These are phyloP conservation scores for Lonchura striata DNA, from an alignment of 2,113 vertebrate genomes.

Conservation along the genomic window DNA sequence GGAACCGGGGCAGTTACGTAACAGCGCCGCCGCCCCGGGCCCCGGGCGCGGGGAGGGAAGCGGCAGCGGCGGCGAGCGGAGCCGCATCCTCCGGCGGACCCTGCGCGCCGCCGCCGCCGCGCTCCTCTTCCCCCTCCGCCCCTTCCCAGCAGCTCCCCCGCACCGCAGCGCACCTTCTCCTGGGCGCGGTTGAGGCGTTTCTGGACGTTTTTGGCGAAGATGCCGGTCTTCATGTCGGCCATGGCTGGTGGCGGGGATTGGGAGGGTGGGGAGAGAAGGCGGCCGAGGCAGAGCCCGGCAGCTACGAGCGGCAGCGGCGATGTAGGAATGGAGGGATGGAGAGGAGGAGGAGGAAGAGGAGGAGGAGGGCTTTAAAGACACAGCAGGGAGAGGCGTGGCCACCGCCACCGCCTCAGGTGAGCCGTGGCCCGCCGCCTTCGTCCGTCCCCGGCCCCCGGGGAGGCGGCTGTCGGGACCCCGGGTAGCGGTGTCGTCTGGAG, in stretches of 20 bases:
- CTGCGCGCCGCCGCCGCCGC: background rate
- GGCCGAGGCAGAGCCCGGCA: background rate
- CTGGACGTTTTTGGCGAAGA: conserved; percentile 98
- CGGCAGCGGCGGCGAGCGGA: background rate
- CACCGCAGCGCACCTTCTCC: conserved; percentile 84
- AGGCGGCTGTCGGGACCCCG: fast-evolving
- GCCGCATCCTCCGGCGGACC: background rate
- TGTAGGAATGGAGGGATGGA: background rate
- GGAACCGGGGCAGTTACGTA: background rate
- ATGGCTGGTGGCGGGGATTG: conserved; percentile 75
- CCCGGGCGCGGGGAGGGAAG: background rate
- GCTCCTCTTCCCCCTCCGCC: background rate
- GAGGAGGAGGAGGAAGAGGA: background rate
- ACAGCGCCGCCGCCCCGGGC: background rate
- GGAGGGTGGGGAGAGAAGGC: background rate
- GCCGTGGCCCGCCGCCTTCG: background rate
- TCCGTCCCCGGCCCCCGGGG: fast-evolving
- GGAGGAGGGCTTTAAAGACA: background rate
- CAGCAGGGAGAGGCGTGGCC: background rate
- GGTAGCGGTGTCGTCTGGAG: fast-evolving
- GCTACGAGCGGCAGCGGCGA: background rate
- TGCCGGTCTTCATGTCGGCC: conserved; percentile 95
- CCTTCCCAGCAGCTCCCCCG: background rate
- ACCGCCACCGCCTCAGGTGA: background rate
- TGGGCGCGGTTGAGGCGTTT: conserved; percentile 92